These are phyloP conservation scores for Ptychochromis oligacanthus DNA, from an alignment of 2,113 vertebrate species.

Conservation along the genomic window DNA sequence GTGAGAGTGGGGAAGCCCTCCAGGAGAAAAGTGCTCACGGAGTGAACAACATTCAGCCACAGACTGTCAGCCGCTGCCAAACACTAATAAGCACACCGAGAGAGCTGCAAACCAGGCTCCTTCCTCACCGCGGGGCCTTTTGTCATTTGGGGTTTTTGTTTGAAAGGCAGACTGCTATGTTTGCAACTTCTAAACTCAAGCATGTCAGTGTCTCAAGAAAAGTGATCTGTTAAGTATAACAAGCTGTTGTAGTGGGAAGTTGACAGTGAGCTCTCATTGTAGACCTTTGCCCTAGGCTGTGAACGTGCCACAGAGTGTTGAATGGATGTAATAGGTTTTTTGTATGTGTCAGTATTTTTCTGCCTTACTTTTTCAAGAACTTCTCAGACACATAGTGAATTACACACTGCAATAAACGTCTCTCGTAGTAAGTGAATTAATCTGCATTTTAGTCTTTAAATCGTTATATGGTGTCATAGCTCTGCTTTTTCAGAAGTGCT, in stretches of 20 bases:
- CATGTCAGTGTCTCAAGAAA: slow-evolving; percentile 34
- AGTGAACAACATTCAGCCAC: slow-evolving; percentile 25
- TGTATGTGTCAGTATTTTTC: background rate
- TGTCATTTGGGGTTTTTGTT: slow-evolving; percentile 70
- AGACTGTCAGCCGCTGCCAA: slow-evolving; percentile 48
- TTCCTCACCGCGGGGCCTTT: slow-evolving; percentile 46
- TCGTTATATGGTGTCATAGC: background rate
- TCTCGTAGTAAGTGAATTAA: background rate
- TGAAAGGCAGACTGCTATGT: slow-evolving; percentile 70
- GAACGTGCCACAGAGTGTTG: background rate
- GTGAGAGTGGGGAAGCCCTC: slow-evolving; percentile 37
- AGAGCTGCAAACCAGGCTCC: slow-evolving; percentile 20
- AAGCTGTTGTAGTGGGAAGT: slow-evolving; percentile 17
- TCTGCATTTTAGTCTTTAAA: background rate
- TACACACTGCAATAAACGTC: background rate
- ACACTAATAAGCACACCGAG: slow-evolving; percentile 28
- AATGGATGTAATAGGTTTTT: background rate
- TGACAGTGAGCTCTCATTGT: background rate
- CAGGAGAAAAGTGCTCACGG: slow-evolving; percentile 55
- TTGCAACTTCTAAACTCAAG: slow-evolving; percentile 49
- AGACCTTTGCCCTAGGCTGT: slow-evolving; percentile 27
- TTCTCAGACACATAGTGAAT: background rate
- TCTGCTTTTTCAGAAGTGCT: background rate
- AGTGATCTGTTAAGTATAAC: slow-evolving; percentile 47
- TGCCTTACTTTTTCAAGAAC: background rate